These are phyloP conservation scores for Sanderia malayensis DNA, from an alignment of 30 jellyfish, hydroid and myxozoan genomes.

Conservation along the genomic window DNA sequence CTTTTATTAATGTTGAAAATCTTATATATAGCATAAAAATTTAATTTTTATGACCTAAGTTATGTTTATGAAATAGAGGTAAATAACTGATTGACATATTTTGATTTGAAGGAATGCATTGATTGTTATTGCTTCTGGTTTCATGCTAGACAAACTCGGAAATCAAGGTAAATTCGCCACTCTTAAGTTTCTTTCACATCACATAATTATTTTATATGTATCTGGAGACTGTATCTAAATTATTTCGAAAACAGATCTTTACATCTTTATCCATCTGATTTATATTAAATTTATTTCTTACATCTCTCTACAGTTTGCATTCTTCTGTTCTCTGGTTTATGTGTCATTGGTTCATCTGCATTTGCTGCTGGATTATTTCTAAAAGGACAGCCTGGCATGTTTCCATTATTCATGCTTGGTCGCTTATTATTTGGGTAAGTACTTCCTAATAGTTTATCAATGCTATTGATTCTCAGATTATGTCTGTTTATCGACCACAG, in stretches of 20 bases:
- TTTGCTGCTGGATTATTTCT: constrained; percentile 89
- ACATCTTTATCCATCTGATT: no score
- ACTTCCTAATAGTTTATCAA: constrained; percentile 1
- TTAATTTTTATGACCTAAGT: no score
- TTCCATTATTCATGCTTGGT: constrained; percentile 78
- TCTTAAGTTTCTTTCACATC: no score
- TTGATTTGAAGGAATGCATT: constrained; percentile 76
- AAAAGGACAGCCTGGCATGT: constrained; percentile 58
- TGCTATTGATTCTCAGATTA: no score
- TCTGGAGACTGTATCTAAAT: no score
- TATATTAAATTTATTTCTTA: no score
- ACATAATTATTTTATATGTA: no score
- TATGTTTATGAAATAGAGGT: no score
- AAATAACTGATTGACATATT: neutral
- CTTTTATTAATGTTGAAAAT: no score
- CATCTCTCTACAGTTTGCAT: constrained; percentile 64
- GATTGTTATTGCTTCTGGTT: constrained; percentile 84
- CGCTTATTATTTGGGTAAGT: constrained; percentile 88
- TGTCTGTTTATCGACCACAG: no score
- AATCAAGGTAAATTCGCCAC: constrained; percentile 71
- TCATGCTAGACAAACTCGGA: constrained; percentile 84
- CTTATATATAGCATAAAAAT: no score
- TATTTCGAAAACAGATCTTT: no score
- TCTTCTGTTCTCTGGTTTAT: constrained; percentile 67
- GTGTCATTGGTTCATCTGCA: constrained; percentile 80